Evolutionary conservation across 1,140 invertebrate genomes (phyloP).

Genomic region (Nilaparvata lugens): DNA sequence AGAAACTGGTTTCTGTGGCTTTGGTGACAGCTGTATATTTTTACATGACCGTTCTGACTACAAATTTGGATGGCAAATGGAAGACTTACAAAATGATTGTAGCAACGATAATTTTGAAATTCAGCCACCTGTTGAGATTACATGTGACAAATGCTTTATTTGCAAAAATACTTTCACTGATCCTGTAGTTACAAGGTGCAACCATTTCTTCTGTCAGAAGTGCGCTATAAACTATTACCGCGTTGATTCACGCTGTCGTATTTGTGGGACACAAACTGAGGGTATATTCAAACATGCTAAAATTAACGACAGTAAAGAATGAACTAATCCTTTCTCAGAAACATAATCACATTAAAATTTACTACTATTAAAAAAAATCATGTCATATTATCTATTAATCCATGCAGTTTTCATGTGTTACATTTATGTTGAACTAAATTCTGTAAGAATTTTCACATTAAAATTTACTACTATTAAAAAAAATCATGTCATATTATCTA

Average conservation of each 20-base stretch:
- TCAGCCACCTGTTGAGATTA: constrained; percentile 71
- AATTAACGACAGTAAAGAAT: background rate
- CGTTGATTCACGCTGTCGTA: background rate
- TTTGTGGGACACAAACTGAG: background rate
- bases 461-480: too few relatives aligned
- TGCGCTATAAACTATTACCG: constrained; percentile 80
- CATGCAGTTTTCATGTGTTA: too few relatives aligned
- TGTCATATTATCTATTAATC: too few relatives aligned
- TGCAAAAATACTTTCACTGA: constrained; percentile 80
- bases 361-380: too few relatives aligned
- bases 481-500: too few relatives aligned
- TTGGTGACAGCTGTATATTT: constrained; percentile 98
- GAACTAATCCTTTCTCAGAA: too few relatives aligned
- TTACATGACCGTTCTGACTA: constrained; percentile 96
- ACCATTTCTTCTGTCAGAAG: constrained; percentile 96
- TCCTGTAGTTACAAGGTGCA: constrained; percentile 91
- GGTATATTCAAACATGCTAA: constrained; percentile 12
- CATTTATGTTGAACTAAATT: too few relatives aligned
- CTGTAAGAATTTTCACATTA: too few relatives aligned
- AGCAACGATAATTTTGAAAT: constrained; percentile 80
- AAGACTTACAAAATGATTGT: constrained; percentile 70
- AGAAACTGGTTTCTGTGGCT: constrained; percentile 98
- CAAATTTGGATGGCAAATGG: constrained; percentile 97
- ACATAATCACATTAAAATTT: too few relatives aligned
- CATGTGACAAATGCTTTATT: constrained; percentile 81